Conservation (phyloP, 2,888 invertebrate species). For the Meliscaeva auricollis region DNA sequence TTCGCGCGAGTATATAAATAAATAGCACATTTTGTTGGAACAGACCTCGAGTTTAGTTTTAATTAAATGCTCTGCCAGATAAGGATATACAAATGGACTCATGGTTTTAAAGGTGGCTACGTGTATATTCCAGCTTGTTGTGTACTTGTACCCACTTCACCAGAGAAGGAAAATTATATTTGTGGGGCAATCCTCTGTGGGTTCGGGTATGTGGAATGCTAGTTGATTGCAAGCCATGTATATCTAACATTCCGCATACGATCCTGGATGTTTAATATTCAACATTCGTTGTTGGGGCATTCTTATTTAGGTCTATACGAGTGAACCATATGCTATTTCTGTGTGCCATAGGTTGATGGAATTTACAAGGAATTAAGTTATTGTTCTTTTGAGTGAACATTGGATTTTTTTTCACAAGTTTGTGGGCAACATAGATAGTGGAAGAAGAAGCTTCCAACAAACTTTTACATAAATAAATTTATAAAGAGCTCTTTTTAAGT, state of each 20-base stretch:
- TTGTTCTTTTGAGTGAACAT: neutral
- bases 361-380: conserved; percentile 3
- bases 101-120: neutral
- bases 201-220: conserved; percentile 9
- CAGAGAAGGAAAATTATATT: conserved; percentile 24
- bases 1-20: conserved; percentile 62
- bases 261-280: conserved; percentile 26
- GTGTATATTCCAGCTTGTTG: too few species aligned
- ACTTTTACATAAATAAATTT: too few species aligned
- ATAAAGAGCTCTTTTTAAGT: too few species aligned
- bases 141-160: too few species aligned
- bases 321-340: neutral
- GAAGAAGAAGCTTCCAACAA: too few species aligned
- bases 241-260: conserved; percentile 18
- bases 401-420: neutral
- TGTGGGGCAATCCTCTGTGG: conserved; percentile 32
- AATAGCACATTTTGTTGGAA: conserved; percentile 72
- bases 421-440: too few species aligned
- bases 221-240: conserved; percentile 45
- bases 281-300: conserved; percentile 6
- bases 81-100: conserved; percentile 67
- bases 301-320: neutral
- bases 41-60: conserved; percentile 71
- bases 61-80: conserved; percentile 73
- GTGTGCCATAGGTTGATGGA: neutral